Evolutionary conservation across 2,113 vertebrate genomes (phyloP).

Genomic region (Microcebus tavaratra): DNA sequence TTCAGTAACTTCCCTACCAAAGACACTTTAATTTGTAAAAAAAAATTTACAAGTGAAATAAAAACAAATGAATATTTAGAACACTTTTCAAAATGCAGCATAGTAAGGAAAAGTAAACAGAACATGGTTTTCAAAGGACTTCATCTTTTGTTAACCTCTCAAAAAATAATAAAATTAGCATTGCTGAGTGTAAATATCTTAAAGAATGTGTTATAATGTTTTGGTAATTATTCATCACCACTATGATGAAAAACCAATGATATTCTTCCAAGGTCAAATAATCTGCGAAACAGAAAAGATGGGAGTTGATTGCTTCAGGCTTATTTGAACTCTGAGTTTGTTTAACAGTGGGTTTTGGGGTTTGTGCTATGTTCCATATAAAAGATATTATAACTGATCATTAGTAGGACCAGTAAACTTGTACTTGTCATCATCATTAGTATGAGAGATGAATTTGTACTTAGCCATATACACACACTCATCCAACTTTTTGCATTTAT

Average conservation of each 20-base stretch:
- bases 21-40: neutral
- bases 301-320: neutral
- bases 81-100: conserved; percentile 9
- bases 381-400: neutral
- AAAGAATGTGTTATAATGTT: neutral
- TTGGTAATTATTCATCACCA: neutral
- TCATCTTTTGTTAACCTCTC: neutral
- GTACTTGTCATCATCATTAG: neutral
- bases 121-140: neutral
- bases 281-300: neutral
- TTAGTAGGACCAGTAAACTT: neutral
- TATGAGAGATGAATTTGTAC: neutral
- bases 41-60: neutral
- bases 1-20: conserved; percentile 12
- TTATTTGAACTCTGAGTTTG: neutral
- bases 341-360: neutral
- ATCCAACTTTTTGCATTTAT: neutral
- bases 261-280: neutral
- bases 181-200: neutral
- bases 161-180: neutral
- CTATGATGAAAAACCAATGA: neutral
- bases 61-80: neutral
- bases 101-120: neutral
- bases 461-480: neutral
- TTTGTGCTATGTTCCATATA: neutral